Base-by-base conservation (phyloP, 2,888 invertebrate species). In the Caenorhabditis panamensis region DNA sequence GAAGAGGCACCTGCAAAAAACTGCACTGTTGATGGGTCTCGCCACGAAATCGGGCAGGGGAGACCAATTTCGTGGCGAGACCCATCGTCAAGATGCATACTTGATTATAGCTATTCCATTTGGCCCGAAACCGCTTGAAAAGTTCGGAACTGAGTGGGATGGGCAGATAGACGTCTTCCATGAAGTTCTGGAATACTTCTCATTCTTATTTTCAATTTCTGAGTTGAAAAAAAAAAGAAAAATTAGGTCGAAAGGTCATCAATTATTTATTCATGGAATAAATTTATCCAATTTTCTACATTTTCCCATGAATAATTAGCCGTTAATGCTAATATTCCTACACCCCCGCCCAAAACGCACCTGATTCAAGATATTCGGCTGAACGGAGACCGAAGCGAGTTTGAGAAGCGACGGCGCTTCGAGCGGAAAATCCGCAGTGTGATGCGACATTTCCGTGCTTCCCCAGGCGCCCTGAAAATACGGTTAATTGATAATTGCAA, bases 331-430 rank as follows among this genome's bases (percentile, higher is more conserved):
- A 41, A 11, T 41, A 11, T 41, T 41, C 6, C 13, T 2, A 13
- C 5, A 11, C 13, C 13, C 13, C 41, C 13, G 6, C 41, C n/a
- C n/a, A 47, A 41, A 16, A 9, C 69, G 28, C 20, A 71, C 69
- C 41, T 26, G 16, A 62, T 71, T 62, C 53, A 62, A 51, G 18
- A 66, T 36, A 36, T 53, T 51, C 2, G 63, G 36, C 18, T 82
- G 73, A 1, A 86, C 61, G 11, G 78, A 61, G n/a, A 53, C 18
- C 1, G 86, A 82, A 0, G 84, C 77, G 28, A 86, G 68, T 16
- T 75, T 56, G 5, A 84, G 78, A 26, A 86, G 78, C 49, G 82
- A 56, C 22, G 86, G 86, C 53, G 86, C 86, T 37, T 72, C 63
- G 9, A 86, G 80, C 49, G 83, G 82, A 44, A 86, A 51, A 64